phyloP scores from a whole-genome alignment of 2,797 vertebrate genomes.

The Triplophysa bombifrons region DNA sequence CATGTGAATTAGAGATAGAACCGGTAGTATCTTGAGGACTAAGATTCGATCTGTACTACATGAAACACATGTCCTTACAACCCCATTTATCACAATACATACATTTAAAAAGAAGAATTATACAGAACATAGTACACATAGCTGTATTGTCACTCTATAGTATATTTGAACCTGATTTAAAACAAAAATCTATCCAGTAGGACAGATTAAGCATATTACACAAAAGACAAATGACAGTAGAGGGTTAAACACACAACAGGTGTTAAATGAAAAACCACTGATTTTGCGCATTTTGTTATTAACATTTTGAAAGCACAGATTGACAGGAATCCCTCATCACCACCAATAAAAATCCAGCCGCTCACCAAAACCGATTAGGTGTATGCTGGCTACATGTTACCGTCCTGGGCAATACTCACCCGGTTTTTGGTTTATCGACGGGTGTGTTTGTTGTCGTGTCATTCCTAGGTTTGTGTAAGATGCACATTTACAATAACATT shows the following conservation, averaged over 20 bases:
- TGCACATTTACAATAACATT: constrained; percentile 62
- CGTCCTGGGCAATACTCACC: constrained; percentile 70
- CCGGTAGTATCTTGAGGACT: not conserved
- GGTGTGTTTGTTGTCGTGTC: constrained; percentile 62
- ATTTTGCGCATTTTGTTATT: not conserved
- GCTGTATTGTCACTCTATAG: not conserved
- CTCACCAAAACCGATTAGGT: not conserved
- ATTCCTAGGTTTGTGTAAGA: constrained; percentile 70
- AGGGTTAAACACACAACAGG: constrained; percentile 50
- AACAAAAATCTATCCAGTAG: constrained; percentile 51
- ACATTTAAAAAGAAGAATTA: not conserved
- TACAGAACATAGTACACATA: not conserved
- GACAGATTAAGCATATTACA: constrained; percentile 53
- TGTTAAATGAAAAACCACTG: constrained; percentile 41
- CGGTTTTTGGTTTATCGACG: constrained; percentile 64
- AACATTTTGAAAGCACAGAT: not conserved
- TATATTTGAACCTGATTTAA: constrained; percentile 46
- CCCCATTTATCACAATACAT: constrained; percentile 22
- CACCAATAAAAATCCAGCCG: constrained; percentile 27
- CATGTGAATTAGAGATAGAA: not conserved
- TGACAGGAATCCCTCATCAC: constrained; percentile 20
- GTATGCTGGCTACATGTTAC: not conserved
- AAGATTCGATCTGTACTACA: not conserved
- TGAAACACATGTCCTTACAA: constrained; percentile 28
- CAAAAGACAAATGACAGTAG: constrained; percentile 24